Conservation (phyloP, 2,888 invertebrate genomes). For the Helobdella robusta region DNA sequence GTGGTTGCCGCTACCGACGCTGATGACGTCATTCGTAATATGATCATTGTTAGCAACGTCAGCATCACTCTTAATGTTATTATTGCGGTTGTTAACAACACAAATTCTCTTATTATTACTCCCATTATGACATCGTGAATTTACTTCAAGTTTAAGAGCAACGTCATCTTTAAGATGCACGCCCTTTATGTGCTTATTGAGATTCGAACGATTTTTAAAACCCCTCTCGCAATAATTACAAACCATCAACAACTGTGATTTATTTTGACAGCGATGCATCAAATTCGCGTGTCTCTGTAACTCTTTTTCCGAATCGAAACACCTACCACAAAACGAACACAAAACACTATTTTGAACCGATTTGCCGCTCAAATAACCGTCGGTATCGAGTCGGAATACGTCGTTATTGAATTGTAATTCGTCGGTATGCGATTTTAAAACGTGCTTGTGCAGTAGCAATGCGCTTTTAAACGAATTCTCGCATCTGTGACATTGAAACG, state of each 20-base stretch:
- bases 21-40: too few relatives aligned
- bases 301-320: slow-evolving; percentile 8
- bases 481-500: slow-evolving; percentile 3
- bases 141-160: too few relatives aligned
- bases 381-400: too few relatives aligned
- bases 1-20: too few relatives aligned
- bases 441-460: neutral
- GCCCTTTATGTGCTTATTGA: neutral
- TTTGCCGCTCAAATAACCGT: neutral
- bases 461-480: neutral
- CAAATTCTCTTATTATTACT: too few relatives aligned
- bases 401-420: too few relatives aligned
- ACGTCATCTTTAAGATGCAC: neutral
- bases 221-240: neutral
- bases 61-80: too few relatives aligned
- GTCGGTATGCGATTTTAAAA: neutral
- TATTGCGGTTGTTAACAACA: too few relatives aligned
- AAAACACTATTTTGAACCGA: neutral
- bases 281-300: neutral
- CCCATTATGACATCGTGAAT: too few relatives aligned
- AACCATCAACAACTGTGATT: too few relatives aligned
- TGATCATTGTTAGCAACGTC: too few relatives aligned
- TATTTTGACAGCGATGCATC: neutral
- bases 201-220: neutral
- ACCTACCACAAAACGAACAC: slow-evolving; percentile 8